These are phyloP conservation scores for Drosophila anomalata DNA, from an alignment of 2,888 invertebrate species.

Conservation along the genomic window DNA sequence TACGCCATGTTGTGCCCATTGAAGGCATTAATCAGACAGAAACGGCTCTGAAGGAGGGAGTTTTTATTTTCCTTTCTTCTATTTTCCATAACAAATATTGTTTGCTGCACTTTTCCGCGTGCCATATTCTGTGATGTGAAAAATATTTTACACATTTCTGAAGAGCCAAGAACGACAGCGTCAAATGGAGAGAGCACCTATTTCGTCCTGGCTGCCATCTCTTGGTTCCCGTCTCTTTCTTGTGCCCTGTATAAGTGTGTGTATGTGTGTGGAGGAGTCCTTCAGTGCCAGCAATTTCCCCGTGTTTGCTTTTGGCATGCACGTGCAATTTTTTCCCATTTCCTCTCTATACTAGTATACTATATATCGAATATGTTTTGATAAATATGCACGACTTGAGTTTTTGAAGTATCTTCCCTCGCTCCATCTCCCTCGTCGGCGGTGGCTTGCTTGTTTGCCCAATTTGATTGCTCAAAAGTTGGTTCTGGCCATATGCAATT, in stretches of 20 bases:
- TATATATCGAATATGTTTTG: slow-evolving; percentile 68
- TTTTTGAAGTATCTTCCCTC: slow-evolving; percentile 47
- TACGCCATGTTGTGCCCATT: slow-evolving; percentile 52
- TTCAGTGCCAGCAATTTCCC: slow-evolving; percentile 53
- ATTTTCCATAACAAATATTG: slow-evolving; percentile 67
- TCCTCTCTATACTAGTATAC: slow-evolving; percentile 5
- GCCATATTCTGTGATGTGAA: slow-evolving; percentile 56
- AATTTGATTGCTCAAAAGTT: slow-evolving; percentile 77
- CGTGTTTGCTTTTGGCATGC: slow-evolving; percentile 66
- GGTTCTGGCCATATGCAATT: slow-evolving; percentile 67
- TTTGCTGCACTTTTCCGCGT: slow-evolving; percentile 56
- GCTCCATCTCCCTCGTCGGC: neutral
- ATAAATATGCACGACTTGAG: slow-evolving; percentile 74
- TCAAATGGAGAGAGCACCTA: slow-evolving; percentile 32
- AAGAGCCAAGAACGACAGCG: slow-evolving; percentile 34
- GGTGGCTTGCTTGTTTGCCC: slow-evolving; percentile 56
- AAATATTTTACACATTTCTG: slow-evolving; percentile 65
- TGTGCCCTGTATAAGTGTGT: neutral
- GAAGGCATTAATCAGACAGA: slow-evolving; percentile 62
- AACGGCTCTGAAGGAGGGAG: slow-evolving; percentile 15
- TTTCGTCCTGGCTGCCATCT: slow-evolving; percentile 24
- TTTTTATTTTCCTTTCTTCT: slow-evolving; percentile 18
- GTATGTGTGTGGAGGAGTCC: slow-evolving; percentile 10
- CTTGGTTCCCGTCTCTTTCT: slow-evolving; percentile 10
- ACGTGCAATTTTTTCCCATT: slow-evolving; percentile 65